phyloP scores from a whole-genome alignment of 1,140 invertebrate genomes.

The Heliothis subflexa region DNA sequence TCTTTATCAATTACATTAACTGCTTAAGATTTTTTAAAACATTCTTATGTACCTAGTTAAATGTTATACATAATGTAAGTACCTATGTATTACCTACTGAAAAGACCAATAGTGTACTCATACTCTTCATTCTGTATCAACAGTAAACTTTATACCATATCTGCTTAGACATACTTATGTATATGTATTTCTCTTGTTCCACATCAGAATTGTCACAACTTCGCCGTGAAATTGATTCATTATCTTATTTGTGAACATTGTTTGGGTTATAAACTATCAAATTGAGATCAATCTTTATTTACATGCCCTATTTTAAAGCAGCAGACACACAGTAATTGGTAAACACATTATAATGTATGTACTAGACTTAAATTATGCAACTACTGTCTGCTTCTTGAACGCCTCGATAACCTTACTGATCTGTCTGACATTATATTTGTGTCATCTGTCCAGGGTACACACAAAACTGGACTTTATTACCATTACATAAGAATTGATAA shows the following conservation, averaged over 20 bases:
- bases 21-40: too few relatives aligned
- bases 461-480: slow-evolving; percentile 42
- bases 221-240: too few relatives aligned
- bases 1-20: too few relatives aligned
- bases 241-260: background rate
- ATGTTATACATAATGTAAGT: too few relatives aligned
- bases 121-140: too few relatives aligned
- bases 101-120: too few relatives aligned
- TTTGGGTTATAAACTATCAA: background rate
- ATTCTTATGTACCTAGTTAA: too few relatives aligned
- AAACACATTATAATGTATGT: slow-evolving; percentile 4
- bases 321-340: slow-evolving; percentile 5
- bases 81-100: too few relatives aligned
- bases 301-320: background rate
- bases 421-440: slow-evolving; percentile 38
- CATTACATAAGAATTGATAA: slow-evolving; percentile 23
- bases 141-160: too few relatives aligned
- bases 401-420: slow-evolving; percentile 42
- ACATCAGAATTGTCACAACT: background rate
- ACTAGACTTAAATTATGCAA: slow-evolving; percentile 49
- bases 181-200: too few relatives aligned
- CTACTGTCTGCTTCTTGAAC: slow-evolving; percentile 35
- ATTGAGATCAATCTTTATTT: background rate
- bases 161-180: too few relatives aligned
- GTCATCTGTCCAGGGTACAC: background rate